A percentile compares a stretch with the other conserved stretches of the same genome.
Conservation (phyloP, 2,888 invertebrate species). For the Gymnoscelis rufifasciata region DNA sequence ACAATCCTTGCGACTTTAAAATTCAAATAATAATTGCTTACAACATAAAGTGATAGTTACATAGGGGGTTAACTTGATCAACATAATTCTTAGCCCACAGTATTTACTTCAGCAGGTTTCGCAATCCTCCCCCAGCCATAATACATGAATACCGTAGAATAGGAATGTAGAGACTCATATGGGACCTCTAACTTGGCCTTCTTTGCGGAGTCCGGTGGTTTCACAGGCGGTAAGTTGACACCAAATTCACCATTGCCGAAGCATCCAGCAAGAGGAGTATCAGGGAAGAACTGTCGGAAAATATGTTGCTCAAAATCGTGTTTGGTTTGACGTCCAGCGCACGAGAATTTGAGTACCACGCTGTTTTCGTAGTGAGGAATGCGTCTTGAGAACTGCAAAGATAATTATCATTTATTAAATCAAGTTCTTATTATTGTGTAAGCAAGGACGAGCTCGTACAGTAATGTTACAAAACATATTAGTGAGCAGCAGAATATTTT, state of each 20-base stretch:
- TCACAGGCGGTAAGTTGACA: constrained; percentile 47
- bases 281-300: constrained; percentile 60
- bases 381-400: constrained; percentile 57
- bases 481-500: too few relatives aligned
- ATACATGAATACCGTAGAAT: constrained; percentile 67
- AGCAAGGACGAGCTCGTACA: too few relatives aligned
- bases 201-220: constrained; percentile 37
- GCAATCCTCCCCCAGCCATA: constrained; percentile 67
- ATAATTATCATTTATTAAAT: too few relatives aligned
- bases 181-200: constrained; percentile 5
- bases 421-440: too few relatives aligned
- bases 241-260: constrained; percentile 72
- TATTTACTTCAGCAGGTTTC: constrained; percentile 29
- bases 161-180: constrained; percentile 60
- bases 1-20: too few relatives aligned
- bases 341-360: constrained; percentile 62
- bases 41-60: too few relatives aligned
- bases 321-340: constrained; percentile 62
- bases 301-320: constrained; percentile 59
- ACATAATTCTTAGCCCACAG: neutral
- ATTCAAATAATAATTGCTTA: too few relatives aligned
- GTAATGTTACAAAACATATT: too few relatives aligned
- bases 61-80: too few relatives aligned
- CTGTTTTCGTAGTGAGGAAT: constrained; percentile 65
- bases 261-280: constrained; percentile 59